Conservation (phyloP, 1,140 invertebrate species). For the Dermatophagoides farinae region DNA sequence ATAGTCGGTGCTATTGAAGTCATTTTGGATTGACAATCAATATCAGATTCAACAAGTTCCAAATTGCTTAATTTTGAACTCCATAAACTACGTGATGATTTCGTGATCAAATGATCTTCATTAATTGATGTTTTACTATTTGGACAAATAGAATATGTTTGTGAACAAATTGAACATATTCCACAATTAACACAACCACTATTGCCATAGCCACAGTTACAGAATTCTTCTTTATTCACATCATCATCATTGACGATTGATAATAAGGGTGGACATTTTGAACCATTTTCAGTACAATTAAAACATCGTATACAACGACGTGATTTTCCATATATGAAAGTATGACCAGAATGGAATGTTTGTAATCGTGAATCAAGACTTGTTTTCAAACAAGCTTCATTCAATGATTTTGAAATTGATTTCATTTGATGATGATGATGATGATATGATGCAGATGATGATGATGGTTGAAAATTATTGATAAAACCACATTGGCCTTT, state of each 20-base stretch:
- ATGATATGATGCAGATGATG: not conserved
- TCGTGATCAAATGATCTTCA: not conserved
- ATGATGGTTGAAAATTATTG: slow-evolving; percentile 12
- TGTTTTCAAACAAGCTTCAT: not conserved
- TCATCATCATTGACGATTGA: not conserved
- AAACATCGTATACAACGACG: not conserved
- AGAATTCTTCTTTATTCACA: no score
- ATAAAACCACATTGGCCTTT: slow-evolving; percentile 87
- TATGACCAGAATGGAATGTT: not conserved
- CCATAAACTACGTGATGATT: not conserved
- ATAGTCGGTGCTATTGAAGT: slow-evolving; percentile 56
- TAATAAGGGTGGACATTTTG: not conserved
- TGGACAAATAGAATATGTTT: no score
- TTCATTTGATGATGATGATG: not conserved
- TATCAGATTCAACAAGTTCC: slow-evolving; percentile 16
- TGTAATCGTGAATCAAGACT: not conserved
- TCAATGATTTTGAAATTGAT: not conserved
- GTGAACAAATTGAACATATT: not conserved
- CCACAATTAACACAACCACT: slow-evolving; percentile 1
- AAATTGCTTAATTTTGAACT: not conserved
- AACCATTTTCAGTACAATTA: not conserved
- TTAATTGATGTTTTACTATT: not conserved
- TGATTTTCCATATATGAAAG: not conserved
- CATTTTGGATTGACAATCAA: slow-evolving; percentile 31
- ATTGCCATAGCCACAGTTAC: not conserved